These are phyloP conservation scores for Otus scops DNA, from an alignment of 2,797 vertebrate species.

Conservation along the genomic window DNA sequence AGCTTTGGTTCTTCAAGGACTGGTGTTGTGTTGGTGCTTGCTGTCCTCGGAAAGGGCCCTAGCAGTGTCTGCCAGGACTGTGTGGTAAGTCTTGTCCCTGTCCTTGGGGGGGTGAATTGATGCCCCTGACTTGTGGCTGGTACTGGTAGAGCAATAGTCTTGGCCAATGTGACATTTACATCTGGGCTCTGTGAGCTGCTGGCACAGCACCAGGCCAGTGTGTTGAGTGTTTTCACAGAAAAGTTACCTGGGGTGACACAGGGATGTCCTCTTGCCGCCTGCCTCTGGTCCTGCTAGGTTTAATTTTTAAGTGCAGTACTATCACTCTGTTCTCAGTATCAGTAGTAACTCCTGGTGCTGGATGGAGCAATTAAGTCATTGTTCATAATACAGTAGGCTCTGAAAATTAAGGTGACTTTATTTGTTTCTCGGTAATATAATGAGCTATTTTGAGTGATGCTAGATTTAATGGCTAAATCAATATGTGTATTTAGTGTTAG, in stretches of 20 bases:
- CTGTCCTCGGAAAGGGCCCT: accelerated
- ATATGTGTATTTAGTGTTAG: conserved; percentile 76
- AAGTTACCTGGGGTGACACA: background rate
- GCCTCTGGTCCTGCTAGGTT: background rate
- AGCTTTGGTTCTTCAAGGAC: background rate
- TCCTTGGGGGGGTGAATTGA: background rate
- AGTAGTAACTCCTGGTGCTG: background rate
- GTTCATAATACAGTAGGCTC: background rate
- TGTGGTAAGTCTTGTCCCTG: background rate
- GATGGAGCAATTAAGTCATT: background rate
- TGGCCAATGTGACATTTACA: accelerated
- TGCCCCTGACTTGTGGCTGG: background rate
- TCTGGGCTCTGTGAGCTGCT: background rate
- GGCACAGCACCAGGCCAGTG: background rate
- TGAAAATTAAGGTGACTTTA: conserved; percentile 58
- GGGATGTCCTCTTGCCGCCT: background rate
- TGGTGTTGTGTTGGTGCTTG: background rate
- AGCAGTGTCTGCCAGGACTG: background rate
- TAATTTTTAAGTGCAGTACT: background rate
- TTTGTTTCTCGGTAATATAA: conserved; percentile 68
- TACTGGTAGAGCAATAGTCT: accelerated
- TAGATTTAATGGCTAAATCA: conserved; percentile 79
- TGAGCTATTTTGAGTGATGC: conserved; percentile 74
- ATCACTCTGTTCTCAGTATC: background rate
- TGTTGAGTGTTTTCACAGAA: background rate